A percentile compares a stretch with the other conserved stretches of the same genome.
Evolutionary conservation across 2,113 vertebrate genomes (phyloP).

Genomic region (Hemichromis elongatus): DNA sequence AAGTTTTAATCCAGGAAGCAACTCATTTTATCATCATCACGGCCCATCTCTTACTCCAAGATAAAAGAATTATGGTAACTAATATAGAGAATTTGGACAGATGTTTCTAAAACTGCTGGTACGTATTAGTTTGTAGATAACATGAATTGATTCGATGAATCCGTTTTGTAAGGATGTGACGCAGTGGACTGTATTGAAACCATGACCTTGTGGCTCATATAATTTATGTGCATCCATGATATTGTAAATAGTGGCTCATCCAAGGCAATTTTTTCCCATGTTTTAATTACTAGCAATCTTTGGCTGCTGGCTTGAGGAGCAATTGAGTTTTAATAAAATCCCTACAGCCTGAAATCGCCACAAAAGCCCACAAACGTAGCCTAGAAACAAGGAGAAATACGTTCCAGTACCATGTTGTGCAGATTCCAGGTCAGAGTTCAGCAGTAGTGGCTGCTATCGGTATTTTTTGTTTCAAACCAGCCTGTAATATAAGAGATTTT

Average conservation of each 20-base stretch:
- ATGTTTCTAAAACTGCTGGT: neutral
- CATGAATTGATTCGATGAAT: neutral
- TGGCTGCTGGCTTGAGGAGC: neutral
- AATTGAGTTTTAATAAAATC: neutral
- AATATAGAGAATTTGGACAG: neutral
- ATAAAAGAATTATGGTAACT: neutral
- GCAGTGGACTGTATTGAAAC: neutral
- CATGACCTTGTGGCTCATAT: slow-evolving; percentile 21
- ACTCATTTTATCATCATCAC: neutral
- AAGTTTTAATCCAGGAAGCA: neutral
- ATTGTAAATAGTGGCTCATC: neutral
- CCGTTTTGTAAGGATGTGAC: neutral
- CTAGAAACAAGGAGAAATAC: neutral
- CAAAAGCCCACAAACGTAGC: neutral
- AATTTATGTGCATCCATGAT: slow-evolving; percentile 17
- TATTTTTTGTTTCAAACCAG: neutral
- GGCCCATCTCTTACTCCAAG: neutral
- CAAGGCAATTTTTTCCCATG: neutral
- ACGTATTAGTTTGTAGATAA: neutral
- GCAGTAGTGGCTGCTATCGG: neutral
- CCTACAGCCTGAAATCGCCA: neutral
- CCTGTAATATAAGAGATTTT: neutral
- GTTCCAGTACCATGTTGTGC: neutral
- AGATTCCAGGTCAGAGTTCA: neutral
- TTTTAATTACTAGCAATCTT: neutral